Evolutionary conservation across 2,113 vertebrate genomes (phyloP).

Genomic region (Malurus elegans): DNA sequence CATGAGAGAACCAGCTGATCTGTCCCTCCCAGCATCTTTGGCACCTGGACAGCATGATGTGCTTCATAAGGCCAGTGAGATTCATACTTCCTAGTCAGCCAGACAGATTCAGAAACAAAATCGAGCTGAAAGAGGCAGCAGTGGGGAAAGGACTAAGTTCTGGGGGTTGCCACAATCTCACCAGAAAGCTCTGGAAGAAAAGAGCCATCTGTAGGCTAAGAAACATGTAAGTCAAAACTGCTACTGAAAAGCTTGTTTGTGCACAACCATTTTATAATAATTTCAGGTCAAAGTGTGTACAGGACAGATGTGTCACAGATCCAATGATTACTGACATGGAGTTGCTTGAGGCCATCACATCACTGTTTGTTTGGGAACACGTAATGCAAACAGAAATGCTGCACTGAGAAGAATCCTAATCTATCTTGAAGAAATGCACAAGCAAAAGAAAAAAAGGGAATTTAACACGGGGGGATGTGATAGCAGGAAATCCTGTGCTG

Average conservation of each 20-base stretch:
- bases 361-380: background rate
- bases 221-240: background rate
- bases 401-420: background rate
- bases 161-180: background rate
- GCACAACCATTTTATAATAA: background rate
- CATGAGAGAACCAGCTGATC: background rate
- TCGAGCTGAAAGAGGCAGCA: background rate
- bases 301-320: background rate
- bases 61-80: background rate
- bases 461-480: background rate
- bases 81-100: background rate
- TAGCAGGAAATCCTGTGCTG: background rate
- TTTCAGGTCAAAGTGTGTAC: background rate
- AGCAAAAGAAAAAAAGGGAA: conserved; percentile 1
- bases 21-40: background rate
- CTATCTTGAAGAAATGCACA: background rate
- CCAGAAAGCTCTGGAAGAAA: background rate
- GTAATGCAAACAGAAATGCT: conserved; percentile 16
- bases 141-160: background rate
- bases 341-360: background rate
- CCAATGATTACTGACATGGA: background rate
- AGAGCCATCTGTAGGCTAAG: background rate
- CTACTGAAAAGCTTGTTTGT: background rate
- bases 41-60: background rate
- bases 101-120: background rate